Conservation (phyloP, 2,113 vertebrate genomes). For the Pavo muticus region DNA sequence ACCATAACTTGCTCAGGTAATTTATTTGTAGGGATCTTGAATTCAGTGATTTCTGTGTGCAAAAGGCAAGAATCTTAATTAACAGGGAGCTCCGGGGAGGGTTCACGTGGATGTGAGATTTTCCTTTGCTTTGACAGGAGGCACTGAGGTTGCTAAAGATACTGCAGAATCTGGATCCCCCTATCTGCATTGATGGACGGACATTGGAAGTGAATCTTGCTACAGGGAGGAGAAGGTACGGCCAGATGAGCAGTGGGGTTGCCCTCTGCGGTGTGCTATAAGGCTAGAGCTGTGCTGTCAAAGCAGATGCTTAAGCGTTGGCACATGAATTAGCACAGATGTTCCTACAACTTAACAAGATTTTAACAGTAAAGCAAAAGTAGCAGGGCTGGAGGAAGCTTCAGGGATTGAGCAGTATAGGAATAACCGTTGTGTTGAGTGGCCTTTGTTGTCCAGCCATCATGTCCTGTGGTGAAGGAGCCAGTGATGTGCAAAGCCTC, state of each 20-base stretch:
- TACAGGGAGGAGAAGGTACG: slow-evolving; percentile 83
- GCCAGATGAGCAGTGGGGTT: neutral
- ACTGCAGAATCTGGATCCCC: slow-evolving; percentile 89
- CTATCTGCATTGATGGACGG: slow-evolving; percentile 93
- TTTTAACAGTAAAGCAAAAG: neutral
- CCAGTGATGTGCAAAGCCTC: neutral
- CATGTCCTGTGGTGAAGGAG: neutral
- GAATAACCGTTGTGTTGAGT: neutral
- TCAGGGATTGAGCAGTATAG: neutral
- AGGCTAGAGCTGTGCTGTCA: neutral
- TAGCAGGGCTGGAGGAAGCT: neutral
- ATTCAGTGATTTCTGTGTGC: too few species aligned
- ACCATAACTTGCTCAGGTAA: too few species aligned
- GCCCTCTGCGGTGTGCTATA: neutral
- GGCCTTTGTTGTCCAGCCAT: neutral
- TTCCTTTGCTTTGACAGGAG: slow-evolving; percentile 81
- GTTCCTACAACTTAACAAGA: neutral
- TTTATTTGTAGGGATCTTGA: too few species aligned
- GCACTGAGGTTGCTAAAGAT: slow-evolving; percentile 92
- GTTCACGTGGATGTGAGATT: neutral
- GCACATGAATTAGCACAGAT: neutral
- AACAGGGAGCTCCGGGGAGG: neutral
- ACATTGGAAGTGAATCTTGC: slow-evolving; percentile 93
- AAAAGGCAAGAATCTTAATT: too few species aligned
- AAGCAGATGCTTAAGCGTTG: neutral